These are phyloP conservation scores for Martes martes DNA, from an alignment of 2,113 vertebrate species.

Conservation along the genomic window DNA sequence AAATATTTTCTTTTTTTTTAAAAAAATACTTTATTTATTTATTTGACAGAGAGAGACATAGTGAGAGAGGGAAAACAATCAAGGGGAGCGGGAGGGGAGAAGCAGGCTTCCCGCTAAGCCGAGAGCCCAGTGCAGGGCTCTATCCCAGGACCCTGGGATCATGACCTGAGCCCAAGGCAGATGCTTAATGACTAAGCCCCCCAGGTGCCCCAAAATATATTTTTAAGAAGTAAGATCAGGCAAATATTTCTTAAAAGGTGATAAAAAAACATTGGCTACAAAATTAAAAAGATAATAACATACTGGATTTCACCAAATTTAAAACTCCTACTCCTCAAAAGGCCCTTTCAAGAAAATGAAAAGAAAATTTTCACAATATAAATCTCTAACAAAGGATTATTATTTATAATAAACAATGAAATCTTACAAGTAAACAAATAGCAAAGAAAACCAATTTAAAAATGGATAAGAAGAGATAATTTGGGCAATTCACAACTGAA, in stretches of 20 bases:
- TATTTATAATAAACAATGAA: not conserved
- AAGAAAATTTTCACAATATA: not conserved
- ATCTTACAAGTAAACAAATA: not conserved
- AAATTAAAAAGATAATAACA: not conserved
- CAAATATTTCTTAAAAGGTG: not conserved
- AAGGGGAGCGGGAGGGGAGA: too few species aligned
- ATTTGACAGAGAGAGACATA: too few species aligned
- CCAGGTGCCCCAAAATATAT: not conserved
- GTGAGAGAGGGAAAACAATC: too few species aligned
- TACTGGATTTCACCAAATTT: not conserved
- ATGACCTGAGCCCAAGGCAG: too few species aligned
- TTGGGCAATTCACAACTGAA: not conserved
- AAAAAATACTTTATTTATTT: too few species aligned
- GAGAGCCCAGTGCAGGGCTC: too few species aligned
- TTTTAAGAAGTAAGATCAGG: not conserved
- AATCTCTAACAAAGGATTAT: not conserved
- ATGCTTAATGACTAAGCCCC: too few species aligned
- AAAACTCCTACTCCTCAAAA: not conserved
- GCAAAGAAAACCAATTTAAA: not conserved
- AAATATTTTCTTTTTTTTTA: too few species aligned
- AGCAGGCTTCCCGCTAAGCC: too few species aligned
- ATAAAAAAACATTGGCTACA: not conserved
- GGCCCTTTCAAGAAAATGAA: not conserved
- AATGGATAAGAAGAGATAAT: not conserved
- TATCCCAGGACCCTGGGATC: too few species aligned